Conservation (phyloP, 2,888 invertebrate genomes). For the Palloptera scutellata region DNA sequence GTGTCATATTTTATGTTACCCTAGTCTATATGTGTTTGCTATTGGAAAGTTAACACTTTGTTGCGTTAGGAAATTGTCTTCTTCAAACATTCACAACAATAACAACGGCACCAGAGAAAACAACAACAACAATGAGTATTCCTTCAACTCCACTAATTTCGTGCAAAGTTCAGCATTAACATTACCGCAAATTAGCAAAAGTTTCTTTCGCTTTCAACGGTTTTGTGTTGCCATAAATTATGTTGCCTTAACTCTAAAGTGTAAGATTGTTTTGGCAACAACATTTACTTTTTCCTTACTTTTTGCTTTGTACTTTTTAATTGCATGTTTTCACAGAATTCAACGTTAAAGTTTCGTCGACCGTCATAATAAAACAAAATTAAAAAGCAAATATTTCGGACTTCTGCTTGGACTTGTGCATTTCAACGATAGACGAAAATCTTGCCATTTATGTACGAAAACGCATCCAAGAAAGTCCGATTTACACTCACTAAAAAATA, state of each 20-base stretch:
- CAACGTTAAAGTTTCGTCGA: too few relatives aligned
- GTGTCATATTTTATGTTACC: not conserved
- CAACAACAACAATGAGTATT: not conserved
- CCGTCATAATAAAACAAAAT: too few relatives aligned
- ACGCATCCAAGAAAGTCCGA: too few relatives aligned
- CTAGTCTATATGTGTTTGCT: not conserved
- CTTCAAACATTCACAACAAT: not conserved
- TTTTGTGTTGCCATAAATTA: constrained; percentile 38
- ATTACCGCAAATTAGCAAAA: constrained; percentile 65
- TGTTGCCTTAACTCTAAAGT: constrained; percentile 40
- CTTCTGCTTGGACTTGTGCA: too few relatives aligned
- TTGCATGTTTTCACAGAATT: too few relatives aligned
- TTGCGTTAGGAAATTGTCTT: not conserved
- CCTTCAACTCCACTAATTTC: constrained; percentile 33
- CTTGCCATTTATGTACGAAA: too few relatives aligned
- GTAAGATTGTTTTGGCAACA: constrained; percentile 30
- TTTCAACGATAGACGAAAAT: too few relatives aligned
- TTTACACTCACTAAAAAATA: too few relatives aligned
- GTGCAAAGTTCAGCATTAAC: constrained; percentile 43
- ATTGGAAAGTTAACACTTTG: not conserved
- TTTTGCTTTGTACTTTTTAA: not conserved
- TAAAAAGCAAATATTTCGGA: too few relatives aligned
- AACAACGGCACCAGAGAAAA: not conserved
- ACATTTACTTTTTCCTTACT: not conserved
- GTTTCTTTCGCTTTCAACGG: constrained; percentile 44